Conservation (phyloP, 2,797 vertebrate species). For the Mergus octosetaceus region DNA sequence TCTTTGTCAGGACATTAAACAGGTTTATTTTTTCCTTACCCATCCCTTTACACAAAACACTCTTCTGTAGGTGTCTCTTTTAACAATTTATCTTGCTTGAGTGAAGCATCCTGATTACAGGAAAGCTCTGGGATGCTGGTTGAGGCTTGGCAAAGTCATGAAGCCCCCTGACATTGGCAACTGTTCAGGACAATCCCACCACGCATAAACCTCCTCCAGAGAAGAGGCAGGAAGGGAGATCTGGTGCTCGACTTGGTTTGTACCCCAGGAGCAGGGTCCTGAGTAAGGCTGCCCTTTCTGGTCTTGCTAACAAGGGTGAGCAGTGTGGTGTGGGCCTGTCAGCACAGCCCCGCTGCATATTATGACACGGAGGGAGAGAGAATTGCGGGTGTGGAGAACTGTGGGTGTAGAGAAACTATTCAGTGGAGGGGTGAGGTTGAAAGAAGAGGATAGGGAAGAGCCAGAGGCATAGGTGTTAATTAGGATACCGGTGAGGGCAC, state of each 20-base stretch:
- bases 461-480: background rate
- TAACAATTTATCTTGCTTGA: background rate
- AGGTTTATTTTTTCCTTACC: background rate
- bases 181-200: background rate
- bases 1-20: background rate
- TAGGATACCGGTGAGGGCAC: background rate
- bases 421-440: background rate
- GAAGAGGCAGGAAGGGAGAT: background rate
- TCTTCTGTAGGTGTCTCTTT: background rate
- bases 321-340: background rate
- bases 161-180: background rate
- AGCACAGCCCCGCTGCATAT: background rate
- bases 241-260: background rate
- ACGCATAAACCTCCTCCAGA: background rate
- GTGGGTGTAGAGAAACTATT: conserved; percentile 52
- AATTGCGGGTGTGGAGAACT: background rate
- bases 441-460: conserved; percentile 2
- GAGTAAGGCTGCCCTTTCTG: background rate
- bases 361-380: background rate
- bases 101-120: background rate
- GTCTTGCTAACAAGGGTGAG: background rate
- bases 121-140: background rate
- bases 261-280: background rate
- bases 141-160: background rate
- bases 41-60: background rate